These are phyloP conservation scores for Copsychus sechellarum DNA, from an alignment of 2,113 vertebrate genomes.

Conservation along the genomic window DNA sequence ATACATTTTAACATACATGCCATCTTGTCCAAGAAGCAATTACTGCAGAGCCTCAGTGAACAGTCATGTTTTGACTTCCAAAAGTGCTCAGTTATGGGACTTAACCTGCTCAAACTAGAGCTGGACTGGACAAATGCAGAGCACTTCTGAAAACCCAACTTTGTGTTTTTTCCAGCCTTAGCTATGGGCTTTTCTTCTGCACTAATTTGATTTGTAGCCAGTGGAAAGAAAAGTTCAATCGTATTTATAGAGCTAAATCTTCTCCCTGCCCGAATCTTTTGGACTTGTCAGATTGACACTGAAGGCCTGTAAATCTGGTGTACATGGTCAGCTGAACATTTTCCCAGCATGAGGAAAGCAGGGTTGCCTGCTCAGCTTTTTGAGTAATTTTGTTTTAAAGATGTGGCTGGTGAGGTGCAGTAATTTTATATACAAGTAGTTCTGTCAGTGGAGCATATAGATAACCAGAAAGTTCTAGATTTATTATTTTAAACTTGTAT, in stretches of 20 bases:
- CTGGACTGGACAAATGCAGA: background rate
- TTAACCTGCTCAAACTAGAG: background rate
- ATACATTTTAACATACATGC: accelerated
- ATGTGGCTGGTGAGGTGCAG: background rate
- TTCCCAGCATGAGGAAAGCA: background rate
- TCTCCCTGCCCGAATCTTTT: background rate
- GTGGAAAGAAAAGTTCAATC: background rate
- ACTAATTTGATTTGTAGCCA: background rate
- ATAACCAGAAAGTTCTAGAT: background rate
- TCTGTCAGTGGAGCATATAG: background rate
- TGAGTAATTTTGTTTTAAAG: background rate
- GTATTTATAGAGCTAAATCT: background rate
- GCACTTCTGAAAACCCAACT: background rate
- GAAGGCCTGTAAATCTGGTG: background rate
- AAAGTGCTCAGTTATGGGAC: background rate
- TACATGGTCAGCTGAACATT: background rate
- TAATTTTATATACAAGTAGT: background rate
- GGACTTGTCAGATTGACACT: background rate
- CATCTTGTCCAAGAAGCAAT: background rate
- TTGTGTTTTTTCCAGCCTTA: background rate
- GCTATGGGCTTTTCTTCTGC: background rate
- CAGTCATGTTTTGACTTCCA: background rate
- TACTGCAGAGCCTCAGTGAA: background rate
- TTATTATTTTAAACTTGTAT: background rate
- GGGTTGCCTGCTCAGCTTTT: background rate